phyloP scores from a whole-genome alignment of 2,888 invertebrate species.

The Adela reaumurella region DNA sequence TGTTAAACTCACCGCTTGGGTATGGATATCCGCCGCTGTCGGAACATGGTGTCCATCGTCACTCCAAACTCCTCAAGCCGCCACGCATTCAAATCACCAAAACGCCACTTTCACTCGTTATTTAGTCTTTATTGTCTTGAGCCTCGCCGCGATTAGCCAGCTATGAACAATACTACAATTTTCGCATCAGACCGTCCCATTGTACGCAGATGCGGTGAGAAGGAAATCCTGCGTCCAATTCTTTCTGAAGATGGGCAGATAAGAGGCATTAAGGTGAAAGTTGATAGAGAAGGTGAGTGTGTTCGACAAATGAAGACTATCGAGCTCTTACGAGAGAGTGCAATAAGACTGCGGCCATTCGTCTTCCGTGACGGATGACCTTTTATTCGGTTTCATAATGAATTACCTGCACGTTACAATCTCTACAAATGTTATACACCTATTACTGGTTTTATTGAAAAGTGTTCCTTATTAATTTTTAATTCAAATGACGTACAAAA shows the following conservation, averaged over 20 bases:
- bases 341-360: too few relatives aligned
- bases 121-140: background rate
- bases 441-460: too few relatives aligned
- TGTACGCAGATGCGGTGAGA: background rate
- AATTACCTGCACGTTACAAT: too few relatives aligned
- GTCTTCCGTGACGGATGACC: too few relatives aligned
- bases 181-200: background rate
- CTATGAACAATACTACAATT: background rate
- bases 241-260: background rate
- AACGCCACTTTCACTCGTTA: background rate
- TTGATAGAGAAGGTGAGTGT: background rate
- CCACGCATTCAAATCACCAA: background rate
- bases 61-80: background rate
- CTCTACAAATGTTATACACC: too few relatives aligned
- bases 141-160: background rate
- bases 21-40: constrained; percentile 45
- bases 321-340: background rate
- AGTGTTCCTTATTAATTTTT: too few relatives aligned
- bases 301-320: background rate
- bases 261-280: background rate
- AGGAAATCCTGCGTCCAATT: background rate
- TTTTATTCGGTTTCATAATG: too few relatives aligned
- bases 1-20: constrained; percentile 44
- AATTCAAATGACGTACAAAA: too few relatives aligned
- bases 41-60: constrained; percentile 52